A percentile compares a stretch with the other conserved stretches of the same genome.
Evolutionary conservation across 2,888 invertebrate genomes (phyloP).

Genomic region (Cantharis nigra): DNA sequence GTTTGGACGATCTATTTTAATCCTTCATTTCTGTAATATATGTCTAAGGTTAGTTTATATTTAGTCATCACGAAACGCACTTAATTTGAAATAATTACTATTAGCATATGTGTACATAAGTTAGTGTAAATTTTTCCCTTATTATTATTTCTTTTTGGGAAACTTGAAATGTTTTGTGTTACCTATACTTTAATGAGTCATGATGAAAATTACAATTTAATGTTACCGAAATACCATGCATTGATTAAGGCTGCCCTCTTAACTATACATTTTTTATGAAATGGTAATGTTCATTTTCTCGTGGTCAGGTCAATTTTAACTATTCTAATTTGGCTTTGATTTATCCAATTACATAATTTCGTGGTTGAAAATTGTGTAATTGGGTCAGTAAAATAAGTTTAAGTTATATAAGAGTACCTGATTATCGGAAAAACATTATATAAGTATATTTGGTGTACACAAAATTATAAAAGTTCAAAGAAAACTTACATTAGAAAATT

Average conservation of each 20-base stretch:
- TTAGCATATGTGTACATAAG: background rate
- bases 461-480: background rate
- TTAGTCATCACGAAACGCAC: background rate
- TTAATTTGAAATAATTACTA: background rate
- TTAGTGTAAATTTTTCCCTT: background rate
- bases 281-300: background rate
- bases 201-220: background rate
- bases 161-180: background rate
- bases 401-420: background rate
- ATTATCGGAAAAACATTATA: background rate
- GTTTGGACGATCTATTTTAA: background rate
- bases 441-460: background rate
- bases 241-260: background rate
- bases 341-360: background rate
- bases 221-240: background rate
- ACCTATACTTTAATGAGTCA: background rate
- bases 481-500: background rate
- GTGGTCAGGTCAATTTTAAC: background rate
- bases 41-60: background rate
- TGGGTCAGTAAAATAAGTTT: background rate
- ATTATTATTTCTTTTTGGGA: background rate
- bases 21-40: background rate
- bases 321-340: background rate
- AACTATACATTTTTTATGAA: background rate
- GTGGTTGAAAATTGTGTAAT: background rate